Conservation (phyloP, 2,888 invertebrate species). For the Drosophila antonietae region DNA sequence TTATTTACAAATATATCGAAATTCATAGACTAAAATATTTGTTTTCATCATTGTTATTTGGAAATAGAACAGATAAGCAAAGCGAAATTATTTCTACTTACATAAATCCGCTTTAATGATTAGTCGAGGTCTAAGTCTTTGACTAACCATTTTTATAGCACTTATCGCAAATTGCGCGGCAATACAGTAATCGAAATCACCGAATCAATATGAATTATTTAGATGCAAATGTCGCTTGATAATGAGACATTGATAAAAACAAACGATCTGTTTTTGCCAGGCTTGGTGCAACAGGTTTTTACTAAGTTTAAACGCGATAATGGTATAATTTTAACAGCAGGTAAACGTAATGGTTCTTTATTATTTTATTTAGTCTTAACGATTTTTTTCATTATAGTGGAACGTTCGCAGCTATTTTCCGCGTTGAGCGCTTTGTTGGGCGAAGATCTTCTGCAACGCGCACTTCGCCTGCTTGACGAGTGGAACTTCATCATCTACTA, state of each 20-base stretch:
- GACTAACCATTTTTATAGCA: background rate
- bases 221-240: slow-evolving; percentile 41
- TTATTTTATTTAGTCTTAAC: background rate
- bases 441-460: slow-evolving; percentile 85
- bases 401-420: slow-evolving; percentile 85
- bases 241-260: slow-evolving; percentile 4
- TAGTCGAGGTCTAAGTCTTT: background rate
- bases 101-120: background rate
- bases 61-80: background rate
- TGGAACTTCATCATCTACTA: slow-evolving; percentile 85
- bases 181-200: slow-evolving; percentile 5
- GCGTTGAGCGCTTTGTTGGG: slow-evolving; percentile 87
- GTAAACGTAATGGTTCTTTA: background rate
- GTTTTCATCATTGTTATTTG: background rate
- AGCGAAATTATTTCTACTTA: background rate
- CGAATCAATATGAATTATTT: background rate
- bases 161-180: slow-evolving; percentile 16
- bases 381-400: slow-evolving; percentile 2
- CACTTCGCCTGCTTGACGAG: slow-evolving; percentile 88
- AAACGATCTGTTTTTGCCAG: slow-evolving; percentile 40
- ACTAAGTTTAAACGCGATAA: slow-evolving; percentile 34
- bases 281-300: slow-evolving; percentile 40
- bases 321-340: slow-evolving; percentile 8
- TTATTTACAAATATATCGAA: background rate
- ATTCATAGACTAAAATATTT: background rate